Conservation (phyloP, 2,113 vertebrate genomes). For the Piaya cayana region DNA sequence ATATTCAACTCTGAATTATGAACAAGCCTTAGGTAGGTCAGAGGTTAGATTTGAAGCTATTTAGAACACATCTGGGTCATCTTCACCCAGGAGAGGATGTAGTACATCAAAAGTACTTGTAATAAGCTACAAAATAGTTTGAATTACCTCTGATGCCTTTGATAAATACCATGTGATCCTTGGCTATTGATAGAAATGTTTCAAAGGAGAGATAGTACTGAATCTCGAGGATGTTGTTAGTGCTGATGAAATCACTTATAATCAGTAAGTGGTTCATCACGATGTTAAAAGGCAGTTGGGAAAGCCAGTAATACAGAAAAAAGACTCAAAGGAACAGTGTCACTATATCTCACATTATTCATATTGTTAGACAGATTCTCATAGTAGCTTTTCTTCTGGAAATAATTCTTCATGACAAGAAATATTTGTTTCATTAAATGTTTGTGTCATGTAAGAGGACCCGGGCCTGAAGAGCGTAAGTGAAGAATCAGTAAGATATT, state of each 20-base stretch:
- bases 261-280: slow-evolving; percentile 23
- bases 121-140: slow-evolving; percentile 8
- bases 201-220: slow-evolving; percentile 27
- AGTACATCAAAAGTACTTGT: background rate
- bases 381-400: background rate
- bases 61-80: background rate
- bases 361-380: background rate
- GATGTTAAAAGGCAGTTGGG: slow-evolving; percentile 9
- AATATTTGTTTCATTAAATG: slow-evolving; percentile 9
- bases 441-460: background rate
- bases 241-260: slow-evolving; percentile 6
- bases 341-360: background rate
- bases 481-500: background rate
- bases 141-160: slow-evolving; percentile 23
- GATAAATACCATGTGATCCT: slow-evolving; percentile 27
- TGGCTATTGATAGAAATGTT: slow-evolving; percentile 45
- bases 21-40: background rate
- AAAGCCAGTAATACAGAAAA: slow-evolving; percentile 25
- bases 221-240: background rate
- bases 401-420: background rate
- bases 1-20: background rate
- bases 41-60: background rate
- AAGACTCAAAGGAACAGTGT: background rate
- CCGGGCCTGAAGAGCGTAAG: background rate
- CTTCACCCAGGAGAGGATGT: background rate